Evolutionary conservation across 2,113 vertebrate species (phyloP), one percentile per base, ranked within the genome.

Genomic region (Poeciliopsis prolifica): DNA sequence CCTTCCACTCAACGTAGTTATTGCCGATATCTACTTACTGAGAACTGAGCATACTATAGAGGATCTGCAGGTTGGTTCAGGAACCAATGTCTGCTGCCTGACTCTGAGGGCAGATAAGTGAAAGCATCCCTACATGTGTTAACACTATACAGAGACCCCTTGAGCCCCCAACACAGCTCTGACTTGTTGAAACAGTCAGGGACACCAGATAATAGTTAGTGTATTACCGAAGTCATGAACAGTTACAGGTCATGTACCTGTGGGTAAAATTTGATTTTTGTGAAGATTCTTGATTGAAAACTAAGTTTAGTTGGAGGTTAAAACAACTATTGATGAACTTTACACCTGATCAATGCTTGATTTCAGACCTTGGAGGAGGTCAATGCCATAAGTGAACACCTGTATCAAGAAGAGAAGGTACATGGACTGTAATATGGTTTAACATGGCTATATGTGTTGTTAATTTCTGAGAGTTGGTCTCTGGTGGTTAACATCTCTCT

Each of bases 1-100:
- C 22, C 30, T 72, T 0, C 68, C 62, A 65, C 67, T 78, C 71
- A 62, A 67, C 65, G 68, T 65, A 5, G 58, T 35, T 62, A 61
- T 67, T 64, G 26, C 63, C 14, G 24, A 70, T 62, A 78, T 72
- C 61, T 40, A 62, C 67, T 17, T 48, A 26, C 26, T 26, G 24
- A 61, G 19, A 6, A 29, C 37, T 5, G 31, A 35, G 40, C 37
- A 44, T 13, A 62, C 17, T 13, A 22, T n/a, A 65, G 68, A 72
- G 69, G 65, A 35, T 48, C 58, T 29, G 35, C 15, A 17, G 1
- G 33, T 26, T 54, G 1, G 33, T 61, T 54, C 42, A 63, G 12
- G 17, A 60, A 31, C 13, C 42, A 8, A 15, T 22, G 10, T 37
- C 35, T 17, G 22, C 51, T 24, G 6, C 22, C 51, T 51, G 15